Percentiles rank a stretch among this genome's conserved stretches.
These are phyloP conservation scores for Leptobrachium ailaonicum DNA, from an alignment of 2,113 vertebrate species.

Conservation along the genomic window DNA sequence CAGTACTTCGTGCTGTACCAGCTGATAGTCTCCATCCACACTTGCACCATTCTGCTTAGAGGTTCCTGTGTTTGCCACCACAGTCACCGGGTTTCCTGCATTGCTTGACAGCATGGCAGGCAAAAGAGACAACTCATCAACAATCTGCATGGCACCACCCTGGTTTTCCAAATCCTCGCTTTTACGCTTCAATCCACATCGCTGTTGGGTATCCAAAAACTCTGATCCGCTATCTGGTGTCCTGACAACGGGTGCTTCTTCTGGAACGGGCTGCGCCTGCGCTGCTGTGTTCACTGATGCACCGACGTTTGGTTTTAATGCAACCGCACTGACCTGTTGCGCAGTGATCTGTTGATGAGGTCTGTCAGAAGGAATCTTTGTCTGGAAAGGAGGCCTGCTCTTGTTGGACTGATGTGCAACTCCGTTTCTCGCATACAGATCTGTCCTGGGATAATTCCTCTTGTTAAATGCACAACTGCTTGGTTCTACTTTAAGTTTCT, in stretches of 20 bases:
- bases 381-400: constrained; percentile 81
- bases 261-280: constrained; percentile 62
- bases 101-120: constrained; percentile 95
- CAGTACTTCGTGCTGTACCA: constrained; percentile 94
- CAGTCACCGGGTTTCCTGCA: constrained; percentile 82
- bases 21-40: constrained; percentile 94
- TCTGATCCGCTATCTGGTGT: constrained; percentile 71
- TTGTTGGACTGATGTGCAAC: constrained; percentile 81
- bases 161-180: constrained; percentile 90
- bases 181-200: constrained; percentile 98
- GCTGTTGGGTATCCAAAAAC: constrained; percentile 81
- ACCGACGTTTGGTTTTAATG: constrained; percentile 78
- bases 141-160: constrained; percentile 93
- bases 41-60: constrained; percentile 77
- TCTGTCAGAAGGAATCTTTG: constrained; percentile 77
- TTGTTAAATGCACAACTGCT: constrained; percentile 95
- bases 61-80: constrained; percentile 71
- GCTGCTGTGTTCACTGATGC: constrained; percentile 76
- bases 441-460: constrained; percentile 85
- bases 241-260: constrained; percentile 61
- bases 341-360: constrained; percentile 79
- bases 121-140: constrained; percentile 93
- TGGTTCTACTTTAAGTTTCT: constrained; percentile 99
- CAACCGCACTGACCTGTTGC: constrained; percentile 81
- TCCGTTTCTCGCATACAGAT: constrained; percentile 91